phyloP scores from a whole-genome alignment of 2,797 vertebrate species.

The Pangasius krempfi region DNA sequence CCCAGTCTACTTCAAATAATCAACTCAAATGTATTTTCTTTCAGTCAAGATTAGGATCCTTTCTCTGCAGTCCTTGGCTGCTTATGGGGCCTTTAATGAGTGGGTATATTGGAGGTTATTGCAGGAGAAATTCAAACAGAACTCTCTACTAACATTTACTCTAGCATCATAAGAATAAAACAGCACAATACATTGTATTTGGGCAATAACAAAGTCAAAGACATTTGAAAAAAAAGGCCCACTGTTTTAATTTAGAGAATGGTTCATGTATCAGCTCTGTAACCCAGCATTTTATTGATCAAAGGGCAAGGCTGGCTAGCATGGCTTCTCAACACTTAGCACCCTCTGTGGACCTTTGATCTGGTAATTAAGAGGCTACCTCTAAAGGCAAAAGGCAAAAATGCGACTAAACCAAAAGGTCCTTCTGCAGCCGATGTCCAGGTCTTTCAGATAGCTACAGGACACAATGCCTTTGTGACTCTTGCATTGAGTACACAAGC shows the following conservation, averaged over 20 bases:
- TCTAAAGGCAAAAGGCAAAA: constrained; percentile 78
- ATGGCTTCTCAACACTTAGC: constrained; percentile 75
- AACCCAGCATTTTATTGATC: constrained; percentile 72
- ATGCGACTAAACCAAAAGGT: constrained; percentile 71
- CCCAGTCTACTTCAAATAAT: constrained; percentile 47
- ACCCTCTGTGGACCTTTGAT: constrained; percentile 79
- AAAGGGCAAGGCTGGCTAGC: constrained; percentile 74
- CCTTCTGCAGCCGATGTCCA: constrained; percentile 48
- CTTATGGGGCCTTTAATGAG: constrained; percentile 43
- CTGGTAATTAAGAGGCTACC: constrained; percentile 79
- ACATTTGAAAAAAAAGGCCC: constrained; percentile 49
- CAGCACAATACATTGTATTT: constrained; percentile 49
- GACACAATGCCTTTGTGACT: constrained; percentile 36
- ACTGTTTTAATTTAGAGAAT: constrained; percentile 70
- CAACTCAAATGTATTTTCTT: constrained; percentile 55
- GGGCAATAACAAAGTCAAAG: constrained; percentile 53
- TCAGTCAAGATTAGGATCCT: constrained; percentile 51
- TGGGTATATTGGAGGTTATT: constrained; percentile 12
- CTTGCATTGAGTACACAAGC: constrained; percentile 25
- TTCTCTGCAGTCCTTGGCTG: constrained; percentile 26
- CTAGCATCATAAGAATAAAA: constrained; percentile 62
- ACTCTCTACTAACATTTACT: constrained; percentile 36
- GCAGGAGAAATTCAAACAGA: constrained; percentile 30
- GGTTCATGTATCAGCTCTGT: constrained; percentile 67
- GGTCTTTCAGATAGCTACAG: constrained; percentile 33